Percentiles rank a stretch among this genome's conserved stretches.
Conservation (phyloP, 2,797 vertebrate genomes). For the Pygocentrus nattereri region DNA sequence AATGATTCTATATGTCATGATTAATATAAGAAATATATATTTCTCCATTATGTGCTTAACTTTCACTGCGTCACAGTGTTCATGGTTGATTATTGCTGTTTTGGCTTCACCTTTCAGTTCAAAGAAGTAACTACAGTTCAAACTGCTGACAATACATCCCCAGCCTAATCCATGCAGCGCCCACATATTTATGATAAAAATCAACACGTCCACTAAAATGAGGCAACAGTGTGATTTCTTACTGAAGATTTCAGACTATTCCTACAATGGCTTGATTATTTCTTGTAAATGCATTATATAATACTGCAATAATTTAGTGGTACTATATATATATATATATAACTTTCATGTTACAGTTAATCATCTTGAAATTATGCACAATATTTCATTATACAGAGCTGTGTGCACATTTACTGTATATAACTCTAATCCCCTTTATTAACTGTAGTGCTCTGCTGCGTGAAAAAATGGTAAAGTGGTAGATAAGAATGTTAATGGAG, state of each 20-base stretch:
- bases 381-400: neutral
- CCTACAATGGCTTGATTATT: too few relatives aligned
- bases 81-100: neutral
- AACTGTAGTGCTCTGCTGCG: neutral
- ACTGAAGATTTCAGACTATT: too few relatives aligned
- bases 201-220: too few relatives aligned
- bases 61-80: neutral
- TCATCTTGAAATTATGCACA: neutral
- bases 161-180: neutral
- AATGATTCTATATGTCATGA: constrained; percentile 16
- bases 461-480: constrained; percentile 43
- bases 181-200: neutral
- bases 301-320: too few relatives aligned
- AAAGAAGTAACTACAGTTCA: neutral
- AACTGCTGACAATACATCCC: neutral
- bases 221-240: too few relatives aligned
- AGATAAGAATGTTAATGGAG: constrained; percentile 37
- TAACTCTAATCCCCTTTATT: neutral
- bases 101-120: neutral
- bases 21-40: neutral
- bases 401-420: neutral
- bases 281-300: too few relatives aligned
- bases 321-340: too few relatives aligned
- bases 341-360: too few relatives aligned
- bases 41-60: constrained; percentile 4